phyloP scores from a whole-genome alignment of 2,113 vertebrate species.

The Rhinoderma darwinii region DNA sequence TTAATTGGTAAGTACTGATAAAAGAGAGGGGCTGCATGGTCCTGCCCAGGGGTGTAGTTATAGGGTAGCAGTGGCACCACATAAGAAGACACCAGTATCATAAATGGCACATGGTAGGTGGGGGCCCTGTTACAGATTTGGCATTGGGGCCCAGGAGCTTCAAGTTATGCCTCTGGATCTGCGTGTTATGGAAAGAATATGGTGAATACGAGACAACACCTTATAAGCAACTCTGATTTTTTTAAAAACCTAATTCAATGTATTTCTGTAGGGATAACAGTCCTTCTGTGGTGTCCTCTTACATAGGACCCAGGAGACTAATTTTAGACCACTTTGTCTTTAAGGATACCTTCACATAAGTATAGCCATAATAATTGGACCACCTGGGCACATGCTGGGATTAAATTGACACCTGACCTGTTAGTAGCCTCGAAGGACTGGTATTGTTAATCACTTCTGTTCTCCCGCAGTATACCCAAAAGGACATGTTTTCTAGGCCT shows the following conservation, averaged over 20 bases:
- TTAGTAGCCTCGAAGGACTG: background rate
- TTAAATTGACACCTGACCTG: background rate
- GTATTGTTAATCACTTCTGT: background rate
- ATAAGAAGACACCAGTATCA: too few relatives aligned
- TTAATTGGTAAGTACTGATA: background rate
- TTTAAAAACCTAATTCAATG: background rate
- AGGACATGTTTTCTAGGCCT: background rate
- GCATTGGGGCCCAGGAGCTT: too few relatives aligned
- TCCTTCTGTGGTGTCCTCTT: slow-evolving; percentile 8
- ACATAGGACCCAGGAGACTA: background rate
- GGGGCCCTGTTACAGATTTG: too few relatives aligned
- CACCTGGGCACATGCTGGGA: background rate
- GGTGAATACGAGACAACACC: background rate
- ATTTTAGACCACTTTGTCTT: slow-evolving; percentile 17
- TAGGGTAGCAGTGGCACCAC: too few relatives aligned
- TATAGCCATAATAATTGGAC: background rate
- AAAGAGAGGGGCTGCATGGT: too few relatives aligned
- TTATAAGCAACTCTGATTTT: background rate
- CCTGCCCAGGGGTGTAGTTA: too few relatives aligned
- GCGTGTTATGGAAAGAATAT: too few relatives aligned
- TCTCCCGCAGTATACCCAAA: background rate
- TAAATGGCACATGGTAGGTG: too few relatives aligned
- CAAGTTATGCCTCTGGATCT: too few relatives aligned
- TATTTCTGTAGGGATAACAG: background rate
- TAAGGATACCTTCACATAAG: slow-evolving; percentile 32